Base-by-base conservation (phyloP, 2,888 invertebrate species). In the Ametastegia equiseti region DNA sequence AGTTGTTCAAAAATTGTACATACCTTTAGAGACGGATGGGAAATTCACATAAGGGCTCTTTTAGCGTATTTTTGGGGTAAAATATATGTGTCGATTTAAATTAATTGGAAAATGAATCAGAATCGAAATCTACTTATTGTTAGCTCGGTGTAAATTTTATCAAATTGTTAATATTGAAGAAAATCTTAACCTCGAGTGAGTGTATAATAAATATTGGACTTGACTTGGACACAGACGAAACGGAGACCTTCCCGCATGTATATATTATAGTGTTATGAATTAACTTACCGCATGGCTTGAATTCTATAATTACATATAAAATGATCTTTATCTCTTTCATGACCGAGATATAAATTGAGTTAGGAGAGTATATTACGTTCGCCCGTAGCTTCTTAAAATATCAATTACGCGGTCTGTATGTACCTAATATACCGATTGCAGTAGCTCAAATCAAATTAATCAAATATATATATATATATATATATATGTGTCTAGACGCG, bases 261-360 rank as follows among this genome's bases (percentile, higher is more conserved):
- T 65, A 39, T 33, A 19, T 4, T 23, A 57, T 19, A 39, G n/a
- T 39, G 65, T 67, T 67, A 67, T 67, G 1, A 30, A 36, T 39
- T 36, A 11, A 67, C 65, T 67, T 39, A 39, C 39, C 19, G 65
- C 65, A 67, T 39, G 65, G 65, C 39, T 67, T 27, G 45, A 23
- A 15, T 47, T 71, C 30, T 71, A 30, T 42, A 47, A 42, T 45
- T 45, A 71, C 4, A 23, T 42, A 27, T 15, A 63, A 5, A 27
- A 45, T 71, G 11, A 9, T 19, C 0, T 39, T 19, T 67, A 42
- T 45, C 45, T 42, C 27, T 27, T 6, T 71, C n/a, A 30, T 15
- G 71, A 71, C 30, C 13, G 71, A 27, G 71, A 47, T 71, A 71
- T 71, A 71, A 71, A 71, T 71, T 71, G 13, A 6, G 27, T 71